Evolutionary conservation across 1,140 invertebrate species (phyloP).

Genomic region (Pseudomyrmex gracilis): DNA sequence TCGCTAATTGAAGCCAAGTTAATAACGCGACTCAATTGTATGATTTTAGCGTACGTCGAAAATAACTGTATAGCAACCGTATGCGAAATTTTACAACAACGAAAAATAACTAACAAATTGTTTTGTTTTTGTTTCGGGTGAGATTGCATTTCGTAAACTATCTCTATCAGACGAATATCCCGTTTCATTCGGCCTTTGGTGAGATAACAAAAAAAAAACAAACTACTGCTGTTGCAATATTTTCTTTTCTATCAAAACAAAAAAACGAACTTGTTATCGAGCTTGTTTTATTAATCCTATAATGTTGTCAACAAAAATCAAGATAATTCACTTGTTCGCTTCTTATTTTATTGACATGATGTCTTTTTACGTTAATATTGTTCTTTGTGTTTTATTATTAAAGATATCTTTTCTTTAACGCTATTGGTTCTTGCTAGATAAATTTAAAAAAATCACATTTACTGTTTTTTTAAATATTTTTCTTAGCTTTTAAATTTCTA

Average conservation of each 20-base stretch:
- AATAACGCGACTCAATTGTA: not conserved
- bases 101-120: conserved; percentile 16
- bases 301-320: too few relatives aligned
- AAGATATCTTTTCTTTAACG: too few relatives aligned
- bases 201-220: not conserved
- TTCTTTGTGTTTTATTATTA: too few relatives aligned
- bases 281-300: not conserved
- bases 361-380: too few relatives aligned
- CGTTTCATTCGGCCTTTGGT: not conserved
- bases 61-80: not conserved
- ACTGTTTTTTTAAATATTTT: too few relatives aligned
- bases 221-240: not conserved
- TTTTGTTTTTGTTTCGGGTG: conserved; percentile 74
- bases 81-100: not conserved
- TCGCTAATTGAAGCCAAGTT: not conserved
- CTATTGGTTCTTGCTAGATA: too few relatives aligned
- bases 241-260: not conserved
- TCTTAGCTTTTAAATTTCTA: too few relatives aligned
- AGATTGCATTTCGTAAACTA: conserved; percentile 28
- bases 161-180: not conserved
- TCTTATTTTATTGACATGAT: too few relatives aligned
- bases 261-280: not conserved
- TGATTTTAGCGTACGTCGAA: not conserved
- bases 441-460: too few relatives aligned
- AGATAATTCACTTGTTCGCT: too few relatives aligned